Conservation (phyloP, 2,113 vertebrate genomes). For the Pomatostomus ruficeps region DNA sequence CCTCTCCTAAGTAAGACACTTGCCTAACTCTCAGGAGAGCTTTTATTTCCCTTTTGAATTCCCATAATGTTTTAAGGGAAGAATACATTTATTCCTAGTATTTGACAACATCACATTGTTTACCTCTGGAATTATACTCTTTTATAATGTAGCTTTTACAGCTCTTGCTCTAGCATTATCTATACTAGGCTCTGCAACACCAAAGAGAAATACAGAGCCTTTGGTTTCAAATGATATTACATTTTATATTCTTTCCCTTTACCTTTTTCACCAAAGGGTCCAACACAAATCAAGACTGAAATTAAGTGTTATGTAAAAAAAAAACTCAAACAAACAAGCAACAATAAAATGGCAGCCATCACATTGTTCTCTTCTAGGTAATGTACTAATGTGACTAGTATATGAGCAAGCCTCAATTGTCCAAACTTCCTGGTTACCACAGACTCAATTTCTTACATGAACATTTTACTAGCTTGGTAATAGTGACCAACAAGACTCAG, state of each 20-base stretch:
- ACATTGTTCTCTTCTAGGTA: neutral
- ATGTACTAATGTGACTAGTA: neutral
- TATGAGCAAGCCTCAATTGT: neutral
- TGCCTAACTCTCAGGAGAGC: neutral
- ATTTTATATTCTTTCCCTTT: neutral
- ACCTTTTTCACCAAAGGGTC: neutral
- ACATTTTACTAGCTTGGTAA: neutral
- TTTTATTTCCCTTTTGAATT: neutral
- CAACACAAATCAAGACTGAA: neutral
- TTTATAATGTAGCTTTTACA: neutral
- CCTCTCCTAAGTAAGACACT: neutral
- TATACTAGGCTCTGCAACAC: neutral
- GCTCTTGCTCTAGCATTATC: neutral
- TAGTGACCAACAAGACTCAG: neutral
- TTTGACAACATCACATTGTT: neutral
- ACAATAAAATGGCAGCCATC: neutral
- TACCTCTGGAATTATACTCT: neutral
- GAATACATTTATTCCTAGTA: neutral
- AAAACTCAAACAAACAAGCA: rapidly evolving
- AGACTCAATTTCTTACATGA: neutral
- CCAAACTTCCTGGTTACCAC: neutral
- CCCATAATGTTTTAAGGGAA: neutral
- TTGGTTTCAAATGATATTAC: neutral
- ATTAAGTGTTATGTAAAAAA: neutral
- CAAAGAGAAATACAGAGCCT: neutral